Evolutionary conservation across 2,113 vertebrate species (phyloP), one percentile per base, ranked within the genome.

Genomic region (Salvelinus sp.): DNA sequence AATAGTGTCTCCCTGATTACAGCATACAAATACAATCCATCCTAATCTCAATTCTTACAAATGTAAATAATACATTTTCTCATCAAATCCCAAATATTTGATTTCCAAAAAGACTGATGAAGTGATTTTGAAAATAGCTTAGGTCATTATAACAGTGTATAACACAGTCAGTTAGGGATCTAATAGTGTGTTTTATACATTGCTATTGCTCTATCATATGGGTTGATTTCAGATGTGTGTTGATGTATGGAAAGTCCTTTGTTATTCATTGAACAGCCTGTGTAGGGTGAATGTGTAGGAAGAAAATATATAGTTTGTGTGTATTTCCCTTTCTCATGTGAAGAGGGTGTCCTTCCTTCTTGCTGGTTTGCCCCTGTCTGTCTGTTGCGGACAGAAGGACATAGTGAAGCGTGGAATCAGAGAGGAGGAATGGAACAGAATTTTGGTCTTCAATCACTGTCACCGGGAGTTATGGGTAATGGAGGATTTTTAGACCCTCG

Each of bases 111-210:
- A 85, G 82, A 80, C 73, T 66, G 76, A 70, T 72, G 72, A 82
- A 71, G 77, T 87, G 76, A 66, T 83, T 76, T 18, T 89, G 87
- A 90, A 90, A 90, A 91, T 86, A 92, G 89, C 87, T 88, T 86
- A 88, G 85, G 74, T 84, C 18, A 50, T 88, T 83, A 86, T 57
- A 84, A 84, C 80, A 79, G 85, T 85, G 85, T 79, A 76, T 75
- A 44, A 82, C 74, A 79, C 80, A 86, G 12, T 76, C 80, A 86
- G 12, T 76, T 69, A 54, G 50, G 50, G 50, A 70, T 78, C 69
- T 66, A 79, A 72, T 79, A 9, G 54, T 68, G 71, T 74, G 66
- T 85, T 76, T 77, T 72, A 44, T 44, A 82, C 76, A 74, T 86
- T 67, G 80, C 83, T 91, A 90, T 88, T 90, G 87, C 82, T 84